Conservation (phyloP, 2,797 vertebrate species). For the Leptoclinus maculatus region DNA sequence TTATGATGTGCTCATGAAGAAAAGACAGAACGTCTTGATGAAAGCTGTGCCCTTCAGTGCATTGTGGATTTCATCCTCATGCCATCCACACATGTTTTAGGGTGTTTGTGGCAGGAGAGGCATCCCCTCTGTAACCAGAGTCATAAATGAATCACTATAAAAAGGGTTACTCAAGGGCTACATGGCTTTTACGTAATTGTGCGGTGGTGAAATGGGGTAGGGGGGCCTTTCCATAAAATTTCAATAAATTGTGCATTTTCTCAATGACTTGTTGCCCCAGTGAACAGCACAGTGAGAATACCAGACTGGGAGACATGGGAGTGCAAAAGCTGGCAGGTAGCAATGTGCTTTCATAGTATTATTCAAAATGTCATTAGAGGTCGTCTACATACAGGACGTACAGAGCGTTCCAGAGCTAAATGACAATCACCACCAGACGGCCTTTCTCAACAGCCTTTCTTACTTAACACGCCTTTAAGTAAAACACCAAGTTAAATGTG, state of each 20-base stretch:
- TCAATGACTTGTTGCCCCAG: constrained; percentile 75
- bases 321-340: constrained; percentile 56
- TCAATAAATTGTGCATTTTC: constrained; percentile 82
- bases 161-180: constrained; percentile 77
- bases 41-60: constrained; percentile 72
- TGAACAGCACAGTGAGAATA: constrained; percentile 37
- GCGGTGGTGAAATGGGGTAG: constrained; percentile 73
- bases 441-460: constrained; percentile 48
- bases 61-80: constrained; percentile 69
- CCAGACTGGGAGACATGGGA: constrained; percentile 40
- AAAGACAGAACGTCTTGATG: constrained; percentile 60
- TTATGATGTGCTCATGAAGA: constrained; percentile 81
- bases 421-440: constrained; percentile 66
- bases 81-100: constrained; percentile 78
- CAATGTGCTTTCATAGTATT: constrained; percentile 36
- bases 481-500: constrained; percentile 57
- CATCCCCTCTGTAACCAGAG: constrained; percentile 76
- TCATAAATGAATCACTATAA: constrained; percentile 82
- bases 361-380: constrained; percentile 55
- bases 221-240: constrained; percentile 79
- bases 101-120: constrained; percentile 82
- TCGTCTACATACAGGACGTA: constrained; percentile 44
- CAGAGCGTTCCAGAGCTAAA: constrained; percentile 45
- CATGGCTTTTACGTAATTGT: constrained; percentile 82
- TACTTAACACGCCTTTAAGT: constrained; percentile 53